Evolutionary conservation across 2,888 invertebrate genomes (phyloP), one percentile per base, ranked within the genome.

Genomic region (Macrophya alboannulata): DNA sequence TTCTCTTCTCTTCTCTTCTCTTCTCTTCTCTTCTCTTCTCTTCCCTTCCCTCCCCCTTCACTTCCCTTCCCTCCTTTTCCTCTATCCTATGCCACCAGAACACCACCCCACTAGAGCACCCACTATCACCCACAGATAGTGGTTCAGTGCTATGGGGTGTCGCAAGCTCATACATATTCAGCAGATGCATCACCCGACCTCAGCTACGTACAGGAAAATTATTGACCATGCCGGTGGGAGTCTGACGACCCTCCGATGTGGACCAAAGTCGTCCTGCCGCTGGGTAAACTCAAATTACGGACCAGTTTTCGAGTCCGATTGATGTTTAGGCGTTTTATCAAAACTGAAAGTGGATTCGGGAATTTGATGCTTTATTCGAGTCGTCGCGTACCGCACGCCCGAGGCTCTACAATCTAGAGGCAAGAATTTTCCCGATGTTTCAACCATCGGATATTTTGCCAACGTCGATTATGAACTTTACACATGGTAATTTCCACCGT

Each of bases 151-250:
- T 91, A 90, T 92, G 92, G 93, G 92, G 92, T 93, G 93, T 93
- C 93, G 92, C 92, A 92, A 92, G 94, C 94, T 95, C 95, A 95
- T 95, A 95, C 95, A 95, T 95, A 95, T 95, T 95, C 95, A 95
- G 94, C 93, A 94, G 94, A 94, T 95, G 95, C 95, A 95, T 95
- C 95, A 95, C 94, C 93, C 93, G 90, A 90, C 90, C 90, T 89
- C 90, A 90, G 88, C 89, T 87, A 68, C 72, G 51, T 89, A 90
- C 90, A 89, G 92, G 89, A 90, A 91, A 92, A 92, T 92, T 93
- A 93, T 91, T 91, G 91, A 91, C 90, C 90, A 62, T 86, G 88
- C 85, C 88, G 89, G 86, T 87, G 90, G 89, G 89, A 89, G 89
- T 88, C 89, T 85, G 88, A 86, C 86, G 81, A 84, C 85, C 43